A percentile compares a stretch with the other conserved stretches of the same genome.
Evolutionary conservation across 2,888 invertebrate genomes (phyloP).

Genomic region (Prosopocoilus inquinatus): DNA sequence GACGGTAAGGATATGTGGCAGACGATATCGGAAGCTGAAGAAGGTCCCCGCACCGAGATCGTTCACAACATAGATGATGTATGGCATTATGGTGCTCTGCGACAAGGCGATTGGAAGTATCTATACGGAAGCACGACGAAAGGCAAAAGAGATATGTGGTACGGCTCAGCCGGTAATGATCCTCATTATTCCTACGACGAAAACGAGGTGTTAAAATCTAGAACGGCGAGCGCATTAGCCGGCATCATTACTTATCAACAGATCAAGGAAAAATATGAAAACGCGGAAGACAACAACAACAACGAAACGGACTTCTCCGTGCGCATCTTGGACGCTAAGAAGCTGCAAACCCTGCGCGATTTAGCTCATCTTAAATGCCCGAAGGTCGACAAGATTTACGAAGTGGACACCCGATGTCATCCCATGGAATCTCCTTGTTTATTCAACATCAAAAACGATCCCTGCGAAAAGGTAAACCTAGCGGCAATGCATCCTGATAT

Average conservation of each 20-base stretch:
- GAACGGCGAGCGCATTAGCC: conserved; percentile 51
- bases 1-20: conserved; percentile 58
- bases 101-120: conserved; percentile 64
- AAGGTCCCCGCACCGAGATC: conserved; percentile 56
- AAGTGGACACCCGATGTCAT: conserved; percentile 37
- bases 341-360: conserved; percentile 34
- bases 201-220: conserved; percentile 50
- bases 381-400: conserved; percentile 31
- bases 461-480: conserved; percentile 55
- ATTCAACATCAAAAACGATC: conserved; percentile 53
- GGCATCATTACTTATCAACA: conserved; percentile 53
- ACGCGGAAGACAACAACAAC: conserved; percentile 17
- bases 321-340: conserved; percentile 30
- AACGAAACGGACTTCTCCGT: conserved; percentile 14
- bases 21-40: conserved; percentile 50
- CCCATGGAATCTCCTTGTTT: conserved; percentile 51
- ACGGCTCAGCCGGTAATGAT: conserved; percentile 49
- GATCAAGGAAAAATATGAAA: conserved; percentile 44
- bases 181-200: conserved; percentile 46
- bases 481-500: conserved; percentile 47
- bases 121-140: conserved; percentile 55
- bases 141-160: conserved; percentile 46
- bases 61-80: conserved; percentile 59
- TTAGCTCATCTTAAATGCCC: conserved; percentile 40
- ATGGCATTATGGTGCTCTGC: conserved; percentile 56